A percentile compares a stretch with the other conserved stretches of the same genome.
phyloP scores from a whole-genome alignment of 1,140 invertebrate species.

The Drosophila ambigua region DNA sequence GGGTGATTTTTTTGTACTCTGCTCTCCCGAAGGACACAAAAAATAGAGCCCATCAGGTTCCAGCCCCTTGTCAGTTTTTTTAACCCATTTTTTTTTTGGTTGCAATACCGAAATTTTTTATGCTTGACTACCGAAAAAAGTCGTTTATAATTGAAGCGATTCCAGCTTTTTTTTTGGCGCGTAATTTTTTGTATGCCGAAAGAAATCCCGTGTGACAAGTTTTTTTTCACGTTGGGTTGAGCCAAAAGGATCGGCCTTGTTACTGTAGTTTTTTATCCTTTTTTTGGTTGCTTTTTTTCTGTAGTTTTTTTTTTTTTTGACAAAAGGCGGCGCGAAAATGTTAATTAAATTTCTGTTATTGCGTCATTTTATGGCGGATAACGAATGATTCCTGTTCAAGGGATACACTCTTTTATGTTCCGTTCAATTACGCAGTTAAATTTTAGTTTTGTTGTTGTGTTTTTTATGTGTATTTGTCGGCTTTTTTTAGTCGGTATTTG shows the following conservation, averaged over 20 bases:
- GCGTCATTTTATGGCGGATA: conserved; percentile 59
- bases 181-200: conserved; percentile 41
- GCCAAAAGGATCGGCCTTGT: conserved; percentile 50
- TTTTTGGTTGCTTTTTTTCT: conserved; percentile 28
- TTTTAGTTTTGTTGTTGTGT: conserved; percentile 24
- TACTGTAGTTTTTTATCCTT: conserved; percentile 53
- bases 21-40: conserved; percentile 27
- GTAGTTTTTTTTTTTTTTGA: conserved; percentile 29
- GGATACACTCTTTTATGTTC: conserved; percentile 5
- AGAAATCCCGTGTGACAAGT: conserved; percentile 69
- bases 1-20: conserved; percentile 51
- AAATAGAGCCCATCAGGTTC: conserved; percentile 39
- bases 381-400: neutral
- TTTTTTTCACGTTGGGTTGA: conserved; percentile 48
- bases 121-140: conserved; percentile 77
- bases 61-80: conserved; percentile 63
- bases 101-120: conserved; percentile 62
- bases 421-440: conserved; percentile 64
- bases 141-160: conserved; percentile 72
- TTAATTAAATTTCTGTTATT: conserved; percentile 72
- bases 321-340: conserved; percentile 57
- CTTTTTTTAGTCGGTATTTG: neutral
- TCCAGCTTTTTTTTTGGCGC: conserved; percentile 52
- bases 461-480: neutral
- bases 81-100: conserved; percentile 65